Evolutionary conservation across 1,140 invertebrate genomes (phyloP).

Genomic region (Caenorhabditis elegans): WBcel235 BX284604.4:8428001-8428500

Average conservation of each 20-base stretch:
- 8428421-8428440: background rate
- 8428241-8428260: no score
- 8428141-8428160: background rate
- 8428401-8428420: slow-evolving; percentile 45
- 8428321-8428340: background rate
- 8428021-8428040: background rate
- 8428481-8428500: slow-evolving; percentile 1
- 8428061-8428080: background rate
- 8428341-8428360: background rate
- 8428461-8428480: slow-evolving; percentile 8
- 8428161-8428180: background rate
- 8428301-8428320: background rate
- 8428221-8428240: background rate
- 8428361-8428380: slow-evolving; percentile 36
- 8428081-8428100: background rate
- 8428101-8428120: background rate
- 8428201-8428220: background rate
- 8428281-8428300: background rate
- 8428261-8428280: background rate
- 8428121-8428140: background rate
- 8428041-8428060: background rate
- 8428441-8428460: background rate
- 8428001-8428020: no score
- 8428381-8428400: slow-evolving; percentile 40
- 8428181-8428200: background rate